Percentiles rank a stretch among this genome's conserved stretches.
Conservation (phyloP, 1,140 invertebrate genomes). For the Homalodisca vitripennis region DNA sequence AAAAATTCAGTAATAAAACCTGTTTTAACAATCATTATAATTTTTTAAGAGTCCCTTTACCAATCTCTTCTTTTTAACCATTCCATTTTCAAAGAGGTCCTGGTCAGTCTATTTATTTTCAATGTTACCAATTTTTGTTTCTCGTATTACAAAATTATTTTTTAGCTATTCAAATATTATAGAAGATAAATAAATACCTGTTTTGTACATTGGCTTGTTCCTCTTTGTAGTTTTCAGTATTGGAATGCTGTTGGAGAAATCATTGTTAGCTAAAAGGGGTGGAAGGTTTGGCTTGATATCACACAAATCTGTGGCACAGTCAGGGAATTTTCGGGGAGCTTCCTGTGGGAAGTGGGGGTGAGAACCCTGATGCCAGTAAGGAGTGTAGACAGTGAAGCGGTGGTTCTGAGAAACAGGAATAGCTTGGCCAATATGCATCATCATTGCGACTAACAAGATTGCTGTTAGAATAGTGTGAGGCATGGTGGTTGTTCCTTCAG, state of each 20-base stretch:
- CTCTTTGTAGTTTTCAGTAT: not conserved
- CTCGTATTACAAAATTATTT: no score
- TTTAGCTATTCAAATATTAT: no score
- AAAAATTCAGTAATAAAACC: no score
- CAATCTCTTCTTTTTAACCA: no score
- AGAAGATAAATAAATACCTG: no score
- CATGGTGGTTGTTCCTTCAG: no score
- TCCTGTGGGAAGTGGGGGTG: not conserved
- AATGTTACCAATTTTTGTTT: no score
- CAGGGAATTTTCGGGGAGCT: not conserved
- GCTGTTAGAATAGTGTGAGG: no score
- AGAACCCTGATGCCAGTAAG: conserved; percentile 9
- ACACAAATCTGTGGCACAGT: not conserved
- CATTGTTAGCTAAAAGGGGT: not conserved
- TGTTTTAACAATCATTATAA: no score
- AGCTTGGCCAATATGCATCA: not conserved
- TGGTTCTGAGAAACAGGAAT: conserved; percentile 10
- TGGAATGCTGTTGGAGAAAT: not conserved
- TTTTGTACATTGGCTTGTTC: not conserved
- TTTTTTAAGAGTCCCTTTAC: no score
- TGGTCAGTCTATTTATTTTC: no score
- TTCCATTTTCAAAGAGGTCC: no score
- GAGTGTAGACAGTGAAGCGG: conserved; percentile 13
- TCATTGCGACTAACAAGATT: not conserved
- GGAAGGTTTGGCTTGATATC: not conserved